Base-by-base conservation (phyloP, 2,888 invertebrate species). In the Axea sp. region DNA sequence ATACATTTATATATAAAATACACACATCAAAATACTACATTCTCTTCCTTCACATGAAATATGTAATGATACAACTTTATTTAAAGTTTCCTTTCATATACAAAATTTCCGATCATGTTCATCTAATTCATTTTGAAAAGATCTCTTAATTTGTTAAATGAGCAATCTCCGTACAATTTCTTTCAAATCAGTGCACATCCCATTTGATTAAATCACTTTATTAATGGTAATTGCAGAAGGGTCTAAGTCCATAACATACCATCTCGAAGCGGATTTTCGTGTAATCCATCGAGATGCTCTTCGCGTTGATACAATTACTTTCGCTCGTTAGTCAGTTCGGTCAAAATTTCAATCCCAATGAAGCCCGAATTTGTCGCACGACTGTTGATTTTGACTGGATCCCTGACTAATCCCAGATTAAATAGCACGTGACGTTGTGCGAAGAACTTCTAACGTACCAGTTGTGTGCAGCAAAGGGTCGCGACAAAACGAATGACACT, bases 401-500 rank as follows among this genome's bases (percentile, higher is more conserved):
- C 77, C 76, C 74, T 74, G 47, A 68, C 60, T 77, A 79, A 79
- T 79, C 79, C 76, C 37, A 67, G 75, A 75, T 77, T 74, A 77
- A 41, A 62, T 73, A 75, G 76, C 82, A 80, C 81, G 82, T 79
- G 78, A 74, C 78, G 60, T 30, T 33, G 49, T 41, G 60, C 41
- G 51, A 31, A 43, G 30, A 31, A 55, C 43, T 71, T 67, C 22
- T 31, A 51, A 53, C 45, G 43, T 28, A 69, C 57, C 57, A 68
- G 67, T 62, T 62, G 73, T 62, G 59, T 47, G 41, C 47, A 62
- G 60, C 67, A 53, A 76, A 78, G 81, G 78, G 81, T 73, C 74
- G 75, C 71, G 69, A 78, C 78, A 78, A 78, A 81, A 76, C 79
- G 76, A 75, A 75, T 77, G 82, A 80, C 84, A 73, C 69, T 78